Evolutionary conservation across 30 jellyfish, hydroid and myxozoan species (phyloP).

Genomic region (Aurelia aurita complex sp. Pacific): DNA sequence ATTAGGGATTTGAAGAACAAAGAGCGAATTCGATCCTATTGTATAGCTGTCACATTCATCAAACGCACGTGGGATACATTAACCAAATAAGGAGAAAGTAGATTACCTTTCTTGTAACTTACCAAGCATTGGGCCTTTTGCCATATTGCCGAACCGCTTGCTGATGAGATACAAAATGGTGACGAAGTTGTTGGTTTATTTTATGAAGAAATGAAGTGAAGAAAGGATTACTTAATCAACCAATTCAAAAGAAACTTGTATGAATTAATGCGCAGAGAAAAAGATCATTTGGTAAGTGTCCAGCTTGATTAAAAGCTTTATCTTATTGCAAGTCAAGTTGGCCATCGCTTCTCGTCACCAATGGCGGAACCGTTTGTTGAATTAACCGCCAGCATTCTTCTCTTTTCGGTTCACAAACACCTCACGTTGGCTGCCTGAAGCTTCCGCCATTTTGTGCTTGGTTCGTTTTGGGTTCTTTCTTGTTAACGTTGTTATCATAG

Average conservation of each 20-base stretch:
- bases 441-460: too few relatives aligned
- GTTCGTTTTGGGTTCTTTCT: too few relatives aligned
- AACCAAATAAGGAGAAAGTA: constrained; percentile 37
- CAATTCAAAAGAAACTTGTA: too few relatives aligned
- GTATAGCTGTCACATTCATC: constrained; percentile 59
- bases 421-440: too few relatives aligned
- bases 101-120: constrained; percentile 29
- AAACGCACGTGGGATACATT: constrained; percentile 39
- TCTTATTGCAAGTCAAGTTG: too few relatives aligned
- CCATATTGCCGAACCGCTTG: constrained; percentile 19
- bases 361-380: constrained; percentile 4
- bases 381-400: not conserved
- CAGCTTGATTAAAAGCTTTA: too few relatives aligned
- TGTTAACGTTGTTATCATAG: too few relatives aligned
- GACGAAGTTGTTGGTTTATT: constrained; percentile 21
- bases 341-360: too few relatives aligned
- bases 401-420: too few relatives aligned
- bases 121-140: constrained; percentile 5
- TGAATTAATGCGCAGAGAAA: too few relatives aligned
- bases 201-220: not conserved
- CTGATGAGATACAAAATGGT: not conserved
- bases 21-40: not conserved
- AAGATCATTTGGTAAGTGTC: too few relatives aligned
- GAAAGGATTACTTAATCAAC: not conserved
- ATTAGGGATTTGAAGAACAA: constrained; percentile 11